Evolutionary conservation across 2,888 invertebrate species (phyloP), one percentile per base, ranked within the genome.

Genomic region (Trachelus stipa): DNA sequence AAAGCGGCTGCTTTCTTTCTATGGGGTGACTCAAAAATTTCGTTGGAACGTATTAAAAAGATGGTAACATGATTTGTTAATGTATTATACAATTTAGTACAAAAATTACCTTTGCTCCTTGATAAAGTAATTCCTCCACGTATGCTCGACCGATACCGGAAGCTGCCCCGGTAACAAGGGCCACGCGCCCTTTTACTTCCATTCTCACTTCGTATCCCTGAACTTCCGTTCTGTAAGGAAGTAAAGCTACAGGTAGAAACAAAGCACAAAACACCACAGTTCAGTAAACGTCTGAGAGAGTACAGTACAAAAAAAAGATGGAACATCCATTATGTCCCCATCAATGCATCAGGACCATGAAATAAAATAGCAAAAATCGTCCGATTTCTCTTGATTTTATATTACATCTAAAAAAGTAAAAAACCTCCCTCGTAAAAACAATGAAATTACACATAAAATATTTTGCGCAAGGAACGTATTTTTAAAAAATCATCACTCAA

Each of bases 161-260:
- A 30, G 95, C 95, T 75, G 95, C 96, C 56, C 96, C 96, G 35
- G 96, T 96, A 78, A 96, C 94, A 81, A 96, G 91, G 73, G 94
- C 95, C 79, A 96, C 95, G 91, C 95, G 95, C 83, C 95, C 95
- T 91, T 95, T 95, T 82, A 96, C 91, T 88, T 96, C 95, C 95
- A 96, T 95, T 76, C 83, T 84, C 74, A 56, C 23, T 56, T 56
- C 9, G 56, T 23, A 56, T 56, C 56, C 56, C 23, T 56, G 2
- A 23, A 56, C 56, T 56, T 56, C 56, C 23, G 56, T 6, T 56
- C 56, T 56, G 56, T 56, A 56, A 56, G 56, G 23, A 56, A 56
- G 56, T 15, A 56, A 56, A 56, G 23, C 56, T 23, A 56, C 56
- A 56, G 23, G 56, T 56, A 23, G 23, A 56, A 56, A 56, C 23